Evolutionary conservation across 2,888 invertebrate species (phyloP), one percentile per base, ranked within the genome.

Genomic region (Rhodophaea formosa): DNA sequence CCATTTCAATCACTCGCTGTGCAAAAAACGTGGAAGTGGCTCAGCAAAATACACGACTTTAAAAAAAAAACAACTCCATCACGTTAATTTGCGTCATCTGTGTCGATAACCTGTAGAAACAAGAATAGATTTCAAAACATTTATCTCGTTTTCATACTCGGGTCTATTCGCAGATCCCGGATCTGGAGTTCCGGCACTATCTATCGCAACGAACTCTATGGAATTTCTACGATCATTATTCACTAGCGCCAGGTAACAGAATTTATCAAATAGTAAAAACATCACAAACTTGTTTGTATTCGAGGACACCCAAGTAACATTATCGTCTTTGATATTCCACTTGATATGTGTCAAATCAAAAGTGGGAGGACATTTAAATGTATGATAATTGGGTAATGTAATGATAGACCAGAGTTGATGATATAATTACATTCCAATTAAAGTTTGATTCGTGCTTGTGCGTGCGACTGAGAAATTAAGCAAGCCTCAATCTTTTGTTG

Each of bases 401-500:
- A 80, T 73, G 67, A 75, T 75, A 69, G 63, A 66, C 70, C 72
- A 67, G 72, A 71, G 67, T 71, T 79, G 77, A 79, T 78, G 74
- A 74, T 80, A 74, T 82, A 85, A 84, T 82, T 82, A 77, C 71
- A 77, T 78, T 75, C 75, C 75, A 79, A 84, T 85, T 82, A 82
- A 35, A 79, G 69, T 69, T 71, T 62, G 71, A 76, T 70, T 74
- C 77, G 79, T 86, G 84, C 88, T 74, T 77, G 79, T 85, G 85
- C 88, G 87, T 88, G 88, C 79, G 86, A 84, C 82, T 88, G 82
- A 81, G 84, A 88, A 84, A 86, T 88, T 83, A 84, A 84, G 82
- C 80, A 84, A 87, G 80, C 80, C 80, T 84, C 82, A 83, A 82
- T 81, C 82, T 87, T 88, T 88, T 86, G 86, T 88, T 84, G 72